Evolutionary conservation across 2,888 invertebrate species (phyloP).

Genomic region (Siphlonurus alternatus): DNA sequence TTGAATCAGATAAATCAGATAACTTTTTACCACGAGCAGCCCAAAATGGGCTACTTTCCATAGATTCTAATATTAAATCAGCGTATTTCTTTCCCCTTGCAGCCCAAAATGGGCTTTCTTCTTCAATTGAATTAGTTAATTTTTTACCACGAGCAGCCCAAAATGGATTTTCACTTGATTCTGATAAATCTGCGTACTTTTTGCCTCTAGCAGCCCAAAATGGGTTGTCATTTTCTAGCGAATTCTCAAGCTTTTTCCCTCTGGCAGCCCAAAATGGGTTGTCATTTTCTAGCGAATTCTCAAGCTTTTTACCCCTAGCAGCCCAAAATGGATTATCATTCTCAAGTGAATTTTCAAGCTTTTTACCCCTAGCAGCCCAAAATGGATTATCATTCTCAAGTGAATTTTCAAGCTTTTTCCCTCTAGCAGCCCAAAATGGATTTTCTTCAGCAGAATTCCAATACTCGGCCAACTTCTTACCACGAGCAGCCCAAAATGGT

Average conservation of each 20-base stretch:
- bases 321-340: slow-evolving; percentile 13
- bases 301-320: slow-evolving; percentile 10
- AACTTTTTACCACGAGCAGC: neutral
- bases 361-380: slow-evolving; percentile 10
- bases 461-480: neutral
- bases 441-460: slow-evolving; percentile 6
- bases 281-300: slow-evolving; percentile 2
- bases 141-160: slow-evolving; percentile 10
- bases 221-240: slow-evolving; percentile 7
- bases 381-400: slow-evolving; percentile 11
- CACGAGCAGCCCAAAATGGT: neutral
- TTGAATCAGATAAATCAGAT: neutral
- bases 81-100: slow-evolving; percentile 10
- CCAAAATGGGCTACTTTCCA: neutral
- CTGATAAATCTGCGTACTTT: neutral
- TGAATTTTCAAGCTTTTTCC: neutral
- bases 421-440: slow-evolving; percentile 13
- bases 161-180: slow-evolving; percentile 10
- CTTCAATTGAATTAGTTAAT: neutral
- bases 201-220: slow-evolving; percentile 12
- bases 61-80: no score
- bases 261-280: slow-evolving; percentile 13
- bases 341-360: neutral
- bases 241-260: slow-evolving; percentile 10
- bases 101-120: slow-evolving; percentile 12